These are phyloP conservation scores for Piprites chloris DNA, from an alignment of 2,113 vertebrate species.

Conservation along the genomic window DNA sequence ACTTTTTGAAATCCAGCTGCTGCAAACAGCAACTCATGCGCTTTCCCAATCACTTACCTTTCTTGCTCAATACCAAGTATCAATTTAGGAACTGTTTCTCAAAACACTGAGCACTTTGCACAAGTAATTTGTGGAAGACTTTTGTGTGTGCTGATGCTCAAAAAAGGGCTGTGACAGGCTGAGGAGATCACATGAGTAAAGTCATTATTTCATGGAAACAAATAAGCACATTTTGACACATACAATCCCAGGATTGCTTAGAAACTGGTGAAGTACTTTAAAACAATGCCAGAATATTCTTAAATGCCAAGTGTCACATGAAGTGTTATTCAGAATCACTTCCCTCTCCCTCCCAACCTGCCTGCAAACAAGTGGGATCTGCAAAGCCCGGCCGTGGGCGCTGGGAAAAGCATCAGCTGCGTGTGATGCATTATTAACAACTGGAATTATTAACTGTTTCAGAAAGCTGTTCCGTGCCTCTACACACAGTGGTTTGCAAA, in stretches of 20 bases:
- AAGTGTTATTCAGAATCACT: not conserved
- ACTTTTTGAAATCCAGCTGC: not conserved
- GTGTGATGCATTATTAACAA: not conserved
- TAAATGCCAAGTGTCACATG: not conserved
- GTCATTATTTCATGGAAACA: rapidly evolving
- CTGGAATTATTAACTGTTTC: not conserved
- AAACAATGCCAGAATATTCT: not conserved
- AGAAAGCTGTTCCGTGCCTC: not conserved
- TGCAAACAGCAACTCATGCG: not conserved
- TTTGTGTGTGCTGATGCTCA: not conserved
- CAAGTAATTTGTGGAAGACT: not conserved
- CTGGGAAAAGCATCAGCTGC: not conserved
- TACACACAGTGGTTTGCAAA: not conserved
- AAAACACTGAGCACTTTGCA: not conserved
- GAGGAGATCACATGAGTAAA: not conserved
- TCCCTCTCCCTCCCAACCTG: not conserved
- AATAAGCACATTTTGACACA: not conserved
- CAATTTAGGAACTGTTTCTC: not conserved
- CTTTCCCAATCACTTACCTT: not conserved
- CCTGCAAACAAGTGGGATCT: not conserved
- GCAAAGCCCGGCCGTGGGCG: not conserved
- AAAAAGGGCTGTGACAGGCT: not conserved
- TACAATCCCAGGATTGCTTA: not conserved
- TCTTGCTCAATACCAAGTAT: not conserved
- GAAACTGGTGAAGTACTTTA: not conserved